These are phyloP conservation scores for Anticlea derivata DNA, from an alignment of 2,888 invertebrate genomes.

Conservation along the genomic window DNA sequence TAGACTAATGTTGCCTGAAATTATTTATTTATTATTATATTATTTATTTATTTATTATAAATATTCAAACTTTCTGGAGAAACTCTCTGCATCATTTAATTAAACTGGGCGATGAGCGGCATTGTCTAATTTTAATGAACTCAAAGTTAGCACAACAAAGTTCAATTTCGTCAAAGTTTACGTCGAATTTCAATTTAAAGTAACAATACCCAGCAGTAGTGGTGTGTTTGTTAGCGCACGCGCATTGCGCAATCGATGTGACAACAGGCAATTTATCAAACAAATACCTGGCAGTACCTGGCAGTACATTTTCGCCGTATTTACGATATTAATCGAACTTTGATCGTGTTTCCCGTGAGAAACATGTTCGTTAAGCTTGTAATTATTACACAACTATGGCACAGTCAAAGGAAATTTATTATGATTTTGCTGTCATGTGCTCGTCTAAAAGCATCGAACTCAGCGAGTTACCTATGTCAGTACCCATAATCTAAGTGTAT, in stretches of 20 bases:
- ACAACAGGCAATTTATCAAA: slow-evolving; percentile 61
- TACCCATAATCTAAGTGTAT: too few relatives aligned
- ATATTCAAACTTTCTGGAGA: too few relatives aligned
- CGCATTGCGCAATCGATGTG: slow-evolving; percentile 46
- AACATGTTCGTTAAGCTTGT: slow-evolving; percentile 37
- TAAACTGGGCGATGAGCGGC: too few relatives aligned
- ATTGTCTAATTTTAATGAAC: background rate
- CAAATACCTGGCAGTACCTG: slow-evolving; percentile 49
- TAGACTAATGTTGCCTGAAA: too few relatives aligned
- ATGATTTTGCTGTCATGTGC: too few relatives aligned
- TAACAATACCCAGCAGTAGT: slow-evolving; percentile 21
- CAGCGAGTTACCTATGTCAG: too few relatives aligned
- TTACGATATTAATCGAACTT: slow-evolving; percentile 41
- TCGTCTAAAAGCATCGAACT: too few relatives aligned
- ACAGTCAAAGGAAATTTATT: too few relatives aligned
- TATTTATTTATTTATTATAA: too few relatives aligned
- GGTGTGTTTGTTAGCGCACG: slow-evolving; percentile 48
- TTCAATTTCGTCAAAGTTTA: too few relatives aligned
- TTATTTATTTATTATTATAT: too few relatives aligned
- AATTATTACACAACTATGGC: background rate
- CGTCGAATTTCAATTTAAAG: slow-evolving; percentile 2
- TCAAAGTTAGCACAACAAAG: background rate
- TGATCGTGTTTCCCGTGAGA: slow-evolving; percentile 57
- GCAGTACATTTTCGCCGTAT: slow-evolving; percentile 35
- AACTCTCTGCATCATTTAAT: too few relatives aligned